Evolutionary conservation across 2,888 invertebrate species (phyloP), one percentile per base, ranked within the genome.

Genomic region (Trissonchulus latispiculum): DNA sequence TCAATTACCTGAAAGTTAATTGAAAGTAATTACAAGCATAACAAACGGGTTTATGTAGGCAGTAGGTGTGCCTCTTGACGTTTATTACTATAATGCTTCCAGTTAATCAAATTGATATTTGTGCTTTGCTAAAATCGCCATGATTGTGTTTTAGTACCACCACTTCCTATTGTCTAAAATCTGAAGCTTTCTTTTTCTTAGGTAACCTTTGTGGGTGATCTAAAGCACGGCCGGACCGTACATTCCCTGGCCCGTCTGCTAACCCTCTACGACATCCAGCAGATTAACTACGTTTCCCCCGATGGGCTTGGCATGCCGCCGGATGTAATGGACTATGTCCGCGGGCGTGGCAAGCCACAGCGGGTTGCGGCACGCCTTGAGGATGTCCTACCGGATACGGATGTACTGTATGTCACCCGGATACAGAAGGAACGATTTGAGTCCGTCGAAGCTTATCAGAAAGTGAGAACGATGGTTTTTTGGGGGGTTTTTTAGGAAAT

Each of bases 321-420:
- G 73, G 90, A 91, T 75, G 90, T 99, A 23, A 86, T 87, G 70
- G 88, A 91, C 28, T 93, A 89, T 82, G 89, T 97, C 3, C 85
- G 88, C 0, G 87, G 89, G 0, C 91, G 90, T 80, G 91, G 91
- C 61, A 89, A 94, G 77, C 84, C 87, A 2, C 95, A 96, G 85
- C 86, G 81, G 73, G 81, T 82, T 69, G 84, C 81, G 77, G 76
- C 76, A 0, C 79, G 79, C 36, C 86, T 99, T 76, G 93, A 95
- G 83, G 90, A 90, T 74, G 94, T 92, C 1, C 85, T 99, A 37
- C 90, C 90, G 0, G 93, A 92, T 76, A 96, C 96, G 0, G 97
- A 99, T 85, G 96, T 99, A 0, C 86, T 99, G 36, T 99, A 99
- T 83, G 93, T 99, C 91, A 99, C 99, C 0, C 89, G 99, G 78